Evolutionary conservation across 2,113 vertebrate genomes (phyloP).

Genomic region (Lathamus discolor): DNA sequence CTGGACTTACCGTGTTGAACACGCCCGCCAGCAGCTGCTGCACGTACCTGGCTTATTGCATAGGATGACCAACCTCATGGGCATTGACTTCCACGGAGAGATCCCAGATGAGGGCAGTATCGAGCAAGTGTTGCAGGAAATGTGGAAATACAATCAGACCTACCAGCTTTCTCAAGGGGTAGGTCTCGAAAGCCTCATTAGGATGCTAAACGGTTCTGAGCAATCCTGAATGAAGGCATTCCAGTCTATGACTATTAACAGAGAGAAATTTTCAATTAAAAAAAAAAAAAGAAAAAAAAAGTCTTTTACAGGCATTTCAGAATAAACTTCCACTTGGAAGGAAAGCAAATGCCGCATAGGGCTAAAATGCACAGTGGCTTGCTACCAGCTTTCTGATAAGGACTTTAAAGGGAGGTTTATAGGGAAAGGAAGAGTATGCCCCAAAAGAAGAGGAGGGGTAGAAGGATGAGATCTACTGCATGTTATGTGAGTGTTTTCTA

Average conservation of each 20-base stretch:
- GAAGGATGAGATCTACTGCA: not conserved
- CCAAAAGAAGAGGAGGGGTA: not conserved
- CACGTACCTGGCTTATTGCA: conserved; percentile 84
- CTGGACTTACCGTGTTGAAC: conserved; percentile 86
- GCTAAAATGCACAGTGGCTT: not conserved
- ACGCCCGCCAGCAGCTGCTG: conserved; percentile 83
- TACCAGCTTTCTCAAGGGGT: conserved; percentile 92
- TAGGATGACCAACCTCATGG: conserved; percentile 90
- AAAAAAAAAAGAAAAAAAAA: not conserved
- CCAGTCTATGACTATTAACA: not conserved
- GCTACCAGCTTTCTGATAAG: not conserved
- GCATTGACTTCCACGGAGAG: conserved; percentile 86
- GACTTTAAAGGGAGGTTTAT: accelerated
- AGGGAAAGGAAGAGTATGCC: not conserved
- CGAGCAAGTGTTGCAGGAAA: conserved; percentile 83
- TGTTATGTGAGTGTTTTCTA: not conserved
- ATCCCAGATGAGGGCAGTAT: conserved; percentile 76
- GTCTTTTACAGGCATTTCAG: not conserved
- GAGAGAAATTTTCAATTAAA: not conserved
- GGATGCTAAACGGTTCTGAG: not conserved
- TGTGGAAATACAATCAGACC: conserved; percentile 98
- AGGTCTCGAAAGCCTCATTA: not conserved
- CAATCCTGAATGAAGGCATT: not conserved
- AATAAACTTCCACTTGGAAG: not conserved
- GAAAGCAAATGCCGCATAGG: not conserved